Evolutionary conservation across 1,140 invertebrate species (phyloP).

Genomic region (Sitobion miscanthi): DNA sequence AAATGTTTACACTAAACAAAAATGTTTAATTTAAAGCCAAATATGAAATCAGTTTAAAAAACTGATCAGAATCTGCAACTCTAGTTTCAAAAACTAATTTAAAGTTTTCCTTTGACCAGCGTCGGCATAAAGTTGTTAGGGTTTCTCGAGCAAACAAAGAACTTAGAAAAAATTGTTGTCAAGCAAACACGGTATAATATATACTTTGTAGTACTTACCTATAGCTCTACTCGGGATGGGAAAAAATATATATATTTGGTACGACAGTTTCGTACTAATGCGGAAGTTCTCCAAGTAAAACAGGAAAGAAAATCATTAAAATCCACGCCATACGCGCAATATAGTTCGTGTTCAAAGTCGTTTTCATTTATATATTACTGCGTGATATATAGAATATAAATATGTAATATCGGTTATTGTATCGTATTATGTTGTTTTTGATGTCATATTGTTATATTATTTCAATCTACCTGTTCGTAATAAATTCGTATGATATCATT

Average conservation of each 20-base stretch:
- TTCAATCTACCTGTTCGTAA: too few species aligned
- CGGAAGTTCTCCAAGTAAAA: background rate
- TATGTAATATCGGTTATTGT: background rate
- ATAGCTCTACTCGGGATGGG: background rate
- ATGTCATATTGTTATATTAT: too few species aligned
- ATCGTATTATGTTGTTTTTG: too few species aligned
- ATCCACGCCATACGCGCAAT: background rate
- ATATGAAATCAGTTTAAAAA: background rate
- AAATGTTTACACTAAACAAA: background rate
- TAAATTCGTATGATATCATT: too few species aligned
- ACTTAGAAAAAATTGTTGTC: constrained; percentile 8
- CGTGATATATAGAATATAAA: background rate
- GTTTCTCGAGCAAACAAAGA: background rate
- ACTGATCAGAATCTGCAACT: background rate
- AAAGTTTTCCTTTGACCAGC: constrained; percentile 42
- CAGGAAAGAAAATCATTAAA: background rate
- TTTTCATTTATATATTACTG: background rate
- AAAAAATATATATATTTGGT: background rate
- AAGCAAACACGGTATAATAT: background rate
- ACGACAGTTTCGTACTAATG: background rate
- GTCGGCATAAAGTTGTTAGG: background rate
- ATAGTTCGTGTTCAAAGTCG: background rate
- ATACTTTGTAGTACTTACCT: background rate
- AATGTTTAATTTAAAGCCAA: background rate
- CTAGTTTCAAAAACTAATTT: constrained; percentile 43